A percentile compares a stretch with the other conserved stretches of the same genome.
phyloP scores from a whole-genome alignment of 2,797 vertebrate species.

The Pangasius djambal region DNA sequence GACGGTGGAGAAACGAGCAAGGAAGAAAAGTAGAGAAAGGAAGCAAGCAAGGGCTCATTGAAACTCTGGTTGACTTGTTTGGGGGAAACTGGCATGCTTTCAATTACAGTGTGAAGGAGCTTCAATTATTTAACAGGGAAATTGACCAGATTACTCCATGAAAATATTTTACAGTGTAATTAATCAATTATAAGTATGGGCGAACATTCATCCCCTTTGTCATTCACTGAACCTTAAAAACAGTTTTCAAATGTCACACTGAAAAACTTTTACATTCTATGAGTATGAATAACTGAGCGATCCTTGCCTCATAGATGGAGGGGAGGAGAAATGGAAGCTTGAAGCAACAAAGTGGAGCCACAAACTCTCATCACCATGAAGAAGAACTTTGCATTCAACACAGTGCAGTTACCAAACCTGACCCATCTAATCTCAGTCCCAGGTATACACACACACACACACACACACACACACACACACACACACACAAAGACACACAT shows the following conservation, averaged over 20 bases:
- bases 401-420: constrained; percentile 73
- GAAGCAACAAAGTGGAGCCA: constrained; percentile 46
- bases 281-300: background rate
- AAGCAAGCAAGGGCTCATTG: constrained; percentile 15
- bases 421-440: constrained; percentile 87
- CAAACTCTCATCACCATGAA: constrained; percentile 48
- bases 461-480: background rate
- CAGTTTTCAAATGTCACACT: background rate
- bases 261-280: background rate
- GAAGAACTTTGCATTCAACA: constrained; percentile 78
- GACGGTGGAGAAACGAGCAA: background rate
- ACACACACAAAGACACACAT: too few relatives aligned
- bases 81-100: constrained; percentile 40
- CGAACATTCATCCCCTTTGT: background rate
- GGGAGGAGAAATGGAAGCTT: constrained; percentile 36
- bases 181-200: constrained; percentile 47
- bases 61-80: constrained; percentile 47
- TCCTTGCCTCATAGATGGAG: constrained; percentile 46
- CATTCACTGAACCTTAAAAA: background rate
- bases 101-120: constrained; percentile 48
- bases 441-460: constrained; percentile 71
- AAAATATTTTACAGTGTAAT: constrained; percentile 43
- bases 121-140: constrained; percentile 59
- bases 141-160: constrained; percentile 52
- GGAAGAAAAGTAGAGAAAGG: background rate